Evolutionary conservation across 2,797 vertebrate species (phyloP).

Genomic region (Cirrhinus molitorella): DNA sequence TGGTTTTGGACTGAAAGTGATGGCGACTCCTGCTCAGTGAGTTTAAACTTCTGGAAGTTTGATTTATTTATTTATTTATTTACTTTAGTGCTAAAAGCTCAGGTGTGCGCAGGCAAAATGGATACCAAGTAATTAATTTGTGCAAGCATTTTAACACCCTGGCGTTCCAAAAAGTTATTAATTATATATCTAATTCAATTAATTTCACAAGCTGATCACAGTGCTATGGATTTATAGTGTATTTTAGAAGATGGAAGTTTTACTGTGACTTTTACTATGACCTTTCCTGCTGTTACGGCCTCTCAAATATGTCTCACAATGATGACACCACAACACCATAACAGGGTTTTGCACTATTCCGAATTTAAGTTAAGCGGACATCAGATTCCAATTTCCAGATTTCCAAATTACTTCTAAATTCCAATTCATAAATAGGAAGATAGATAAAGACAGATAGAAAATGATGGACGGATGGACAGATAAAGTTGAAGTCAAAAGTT

Average conservation of each 20-base stretch:
- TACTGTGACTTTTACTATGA: background rate
- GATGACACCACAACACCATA: slow-evolving; percentile 50
- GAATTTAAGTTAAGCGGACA: background rate
- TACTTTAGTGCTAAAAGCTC: background rate
- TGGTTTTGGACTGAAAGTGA: slow-evolving; percentile 1
- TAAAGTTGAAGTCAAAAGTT: no score
- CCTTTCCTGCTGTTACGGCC: slow-evolving; percentile 1
- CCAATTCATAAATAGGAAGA: background rate
- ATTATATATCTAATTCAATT: slow-evolving; percentile 4
- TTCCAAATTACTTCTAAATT: background rate
- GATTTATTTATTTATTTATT: background rate
- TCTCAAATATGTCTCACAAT: no score
- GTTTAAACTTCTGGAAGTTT: background rate
- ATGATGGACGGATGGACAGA: background rate
- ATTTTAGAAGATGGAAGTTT: background rate
- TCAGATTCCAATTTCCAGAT: no score
- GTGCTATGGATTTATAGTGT: background rate
- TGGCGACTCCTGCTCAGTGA: background rate
- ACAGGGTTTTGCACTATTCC: slow-evolving; percentile 23
- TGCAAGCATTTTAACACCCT: background rate
- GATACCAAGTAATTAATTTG: background rate
- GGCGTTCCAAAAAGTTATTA: background rate
- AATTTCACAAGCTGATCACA: background rate
- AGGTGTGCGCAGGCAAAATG: background rate
- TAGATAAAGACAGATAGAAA: background rate